Conservation (phyloP, 2,113 vertebrate genomes). For the Oncorhynchus keta region DNA sequence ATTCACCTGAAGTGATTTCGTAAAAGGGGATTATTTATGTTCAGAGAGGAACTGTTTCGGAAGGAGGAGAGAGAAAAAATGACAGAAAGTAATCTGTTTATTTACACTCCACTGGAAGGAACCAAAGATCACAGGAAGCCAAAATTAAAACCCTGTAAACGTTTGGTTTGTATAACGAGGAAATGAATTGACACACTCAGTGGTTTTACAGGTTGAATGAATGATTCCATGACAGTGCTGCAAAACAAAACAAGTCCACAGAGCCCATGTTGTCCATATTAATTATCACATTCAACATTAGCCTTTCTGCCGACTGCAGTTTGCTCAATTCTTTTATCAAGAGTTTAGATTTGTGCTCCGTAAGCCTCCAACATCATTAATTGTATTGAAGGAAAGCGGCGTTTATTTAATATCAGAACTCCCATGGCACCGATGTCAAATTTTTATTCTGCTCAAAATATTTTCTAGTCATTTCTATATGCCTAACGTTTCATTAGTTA, state of each 20-base stretch:
- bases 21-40: conserved; percentile 10
- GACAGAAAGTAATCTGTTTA: conserved; percentile 15
- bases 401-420: conserved; percentile 3
- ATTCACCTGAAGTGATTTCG: conserved; percentile 5
- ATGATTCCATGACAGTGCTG: background rate
- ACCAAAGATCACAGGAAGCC: conserved; percentile 2
- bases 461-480: background rate
- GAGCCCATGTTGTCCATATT: background rate
- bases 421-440: background rate
- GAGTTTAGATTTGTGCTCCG: background rate
- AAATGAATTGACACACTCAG: background rate
- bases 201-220: conserved; percentile 7
- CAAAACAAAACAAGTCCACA: background rate
- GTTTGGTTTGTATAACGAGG: conserved; percentile 12
- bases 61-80: background rate
- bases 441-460: background rate
- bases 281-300: conserved; percentile 3
- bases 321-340: background rate
- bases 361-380: background rate
- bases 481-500: no score
- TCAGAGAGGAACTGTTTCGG: background rate
- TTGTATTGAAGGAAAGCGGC: background rate
- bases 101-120: conserved; percentile 9
- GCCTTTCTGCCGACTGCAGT: background rate
- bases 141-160: conserved; percentile 16